phyloP scores from a whole-genome alignment of 2,888 invertebrate species.

The Agrotis clavis region DNA sequence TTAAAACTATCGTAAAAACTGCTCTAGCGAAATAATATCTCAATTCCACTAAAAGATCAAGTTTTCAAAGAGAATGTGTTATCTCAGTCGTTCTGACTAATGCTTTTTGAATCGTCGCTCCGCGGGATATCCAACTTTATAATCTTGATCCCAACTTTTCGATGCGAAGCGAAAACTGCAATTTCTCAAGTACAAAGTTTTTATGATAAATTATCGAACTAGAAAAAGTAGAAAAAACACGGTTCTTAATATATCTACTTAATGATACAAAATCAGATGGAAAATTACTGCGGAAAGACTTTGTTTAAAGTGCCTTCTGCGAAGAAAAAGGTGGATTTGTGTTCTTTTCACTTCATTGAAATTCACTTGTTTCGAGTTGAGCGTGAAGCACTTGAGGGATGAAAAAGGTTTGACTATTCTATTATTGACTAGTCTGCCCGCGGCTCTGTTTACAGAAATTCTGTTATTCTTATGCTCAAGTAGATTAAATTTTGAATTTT shows the following conservation, averaged over 20 bases:
- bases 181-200: conserved; percentile 69
- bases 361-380: conserved; percentile 71
- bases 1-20: conserved; percentile 59
- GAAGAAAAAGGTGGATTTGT: conserved; percentile 66
- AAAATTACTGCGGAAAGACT: conserved; percentile 55
- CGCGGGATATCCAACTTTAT: conserved; percentile 78
- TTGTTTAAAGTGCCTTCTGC: conserved; percentile 60
- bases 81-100: conserved; percentile 78
- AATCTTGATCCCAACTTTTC: conserved; percentile 82
- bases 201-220: conserved; percentile 56
- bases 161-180: conserved; percentile 76
- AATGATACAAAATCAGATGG: conserved; percentile 22
- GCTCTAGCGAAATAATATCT: conserved; percentile 69
- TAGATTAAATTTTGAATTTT: conserved; percentile 58
- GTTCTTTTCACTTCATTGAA: conserved; percentile 73
- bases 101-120: conserved; percentile 75
- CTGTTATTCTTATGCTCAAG: conserved; percentile 45
- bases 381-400: conserved; percentile 61
- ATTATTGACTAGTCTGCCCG: conserved; percentile 59
- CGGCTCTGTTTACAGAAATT: conserved; percentile 49
- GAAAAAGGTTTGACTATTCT: conserved; percentile 63
- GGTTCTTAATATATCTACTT: conserved; percentile 30
- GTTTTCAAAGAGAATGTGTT: conserved; percentile 79
- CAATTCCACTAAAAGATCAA: conserved; percentile 68
- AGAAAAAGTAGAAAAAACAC: conserved; percentile 31